Evolutionary conservation across 2,797 vertebrate genomes (phyloP).

Genomic region (Phrynocephalus vlangalii): DNA sequence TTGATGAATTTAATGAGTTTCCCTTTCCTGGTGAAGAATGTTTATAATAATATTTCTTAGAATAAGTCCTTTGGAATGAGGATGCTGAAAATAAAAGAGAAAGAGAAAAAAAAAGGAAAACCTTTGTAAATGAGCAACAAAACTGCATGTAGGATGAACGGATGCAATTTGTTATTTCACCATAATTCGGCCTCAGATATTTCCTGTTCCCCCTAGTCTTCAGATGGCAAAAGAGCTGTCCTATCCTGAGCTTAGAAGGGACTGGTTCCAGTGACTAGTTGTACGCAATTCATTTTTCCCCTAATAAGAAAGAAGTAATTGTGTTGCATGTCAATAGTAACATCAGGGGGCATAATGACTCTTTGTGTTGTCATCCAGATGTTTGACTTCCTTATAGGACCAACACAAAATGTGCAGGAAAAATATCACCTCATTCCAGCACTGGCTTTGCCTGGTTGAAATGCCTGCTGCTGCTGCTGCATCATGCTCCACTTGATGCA

Average conservation of each 20-base stretch:
- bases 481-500: not conserved
- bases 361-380: not conserved
- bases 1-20: conserved; percentile 81
- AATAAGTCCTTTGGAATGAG: conserved; percentile 89
- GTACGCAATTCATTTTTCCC: not conserved
- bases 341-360: not conserved
- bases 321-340: not conserved
- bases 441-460: no score
- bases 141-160: conserved; percentile 4
- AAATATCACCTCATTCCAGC: not conserved
- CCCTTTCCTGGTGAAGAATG: conserved; percentile 84
- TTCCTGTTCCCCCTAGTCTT: not conserved
- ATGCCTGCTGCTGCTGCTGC: not conserved
- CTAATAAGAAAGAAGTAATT: not conserved
- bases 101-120: conserved; percentile 55
- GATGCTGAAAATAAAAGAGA: conserved; percentile 85
- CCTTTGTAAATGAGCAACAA: not conserved
- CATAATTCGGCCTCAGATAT: not conserved
- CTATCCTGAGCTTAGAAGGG: not conserved
- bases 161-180: not conserved
- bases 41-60: conserved; percentile 88
- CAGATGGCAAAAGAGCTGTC: not conserved
- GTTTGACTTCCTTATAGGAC: not conserved
- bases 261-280: not conserved
- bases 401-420: not conserved